These are phyloP conservation scores for Macquaria australasica DNA, from an alignment of 2,113 vertebrate genomes.

Conservation along the genomic window DNA sequence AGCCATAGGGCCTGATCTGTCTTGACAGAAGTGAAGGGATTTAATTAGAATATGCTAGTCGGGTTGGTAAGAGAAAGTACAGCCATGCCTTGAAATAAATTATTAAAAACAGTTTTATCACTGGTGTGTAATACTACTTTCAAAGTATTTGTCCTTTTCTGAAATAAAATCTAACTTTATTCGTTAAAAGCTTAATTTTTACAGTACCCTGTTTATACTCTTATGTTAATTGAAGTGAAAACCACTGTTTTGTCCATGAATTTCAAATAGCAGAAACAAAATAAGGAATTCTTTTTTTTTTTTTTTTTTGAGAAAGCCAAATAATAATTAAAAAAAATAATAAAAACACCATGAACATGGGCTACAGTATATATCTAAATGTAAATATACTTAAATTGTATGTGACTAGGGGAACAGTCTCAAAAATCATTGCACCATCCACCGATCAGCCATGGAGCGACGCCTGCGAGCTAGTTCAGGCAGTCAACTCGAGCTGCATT, in stretches of 20 bases:
- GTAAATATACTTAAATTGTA: background rate
- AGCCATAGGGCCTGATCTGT: conserved; percentile 41
- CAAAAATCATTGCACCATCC: background rate
- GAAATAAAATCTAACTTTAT: background rate
- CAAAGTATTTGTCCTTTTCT: background rate
- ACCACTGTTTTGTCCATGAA: background rate
- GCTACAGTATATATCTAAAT: background rate
- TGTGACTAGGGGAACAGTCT: conserved; percentile 1
- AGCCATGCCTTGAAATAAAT: background rate
- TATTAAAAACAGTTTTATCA: background rate
- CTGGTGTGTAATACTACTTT: background rate
- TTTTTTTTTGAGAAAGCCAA: background rate
- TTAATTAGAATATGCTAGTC: conserved; percentile 44
- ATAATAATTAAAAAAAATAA: background rate
- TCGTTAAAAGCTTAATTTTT: background rate
- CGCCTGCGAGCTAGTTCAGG: too few relatives aligned
- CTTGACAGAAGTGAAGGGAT: conserved; percentile 46
- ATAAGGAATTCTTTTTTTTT: too few relatives aligned
- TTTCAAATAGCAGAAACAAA: too few relatives aligned
- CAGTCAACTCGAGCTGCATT: too few relatives aligned
- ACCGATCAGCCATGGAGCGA: too few relatives aligned
- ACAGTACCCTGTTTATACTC: background rate
- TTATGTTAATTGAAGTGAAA: background rate
- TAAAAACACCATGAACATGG: background rate
- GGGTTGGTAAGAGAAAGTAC: conserved; percentile 5